Conservation (phyloP, 1,140 invertebrate genomes). For the Penaeus japonicus region DNA sequence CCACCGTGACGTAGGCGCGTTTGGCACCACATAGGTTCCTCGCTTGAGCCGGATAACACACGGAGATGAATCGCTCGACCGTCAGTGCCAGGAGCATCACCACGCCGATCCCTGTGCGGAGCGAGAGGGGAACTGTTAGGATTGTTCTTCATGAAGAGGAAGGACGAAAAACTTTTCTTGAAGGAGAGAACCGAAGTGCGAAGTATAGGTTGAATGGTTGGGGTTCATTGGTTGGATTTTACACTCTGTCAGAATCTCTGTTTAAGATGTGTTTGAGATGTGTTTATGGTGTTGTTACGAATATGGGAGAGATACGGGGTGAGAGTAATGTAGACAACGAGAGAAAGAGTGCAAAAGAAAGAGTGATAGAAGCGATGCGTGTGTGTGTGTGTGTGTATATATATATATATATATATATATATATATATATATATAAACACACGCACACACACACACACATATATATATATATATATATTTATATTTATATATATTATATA, state of each 20-base stretch:
- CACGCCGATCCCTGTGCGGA: constrained; percentile 72
- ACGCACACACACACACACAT: too few species aligned
- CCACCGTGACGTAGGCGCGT: constrained; percentile 70
- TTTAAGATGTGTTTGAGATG: too few species aligned
- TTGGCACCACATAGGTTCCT: constrained; percentile 70
- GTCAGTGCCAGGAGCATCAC: constrained; percentile 82
- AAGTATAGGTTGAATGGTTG: not conserved
- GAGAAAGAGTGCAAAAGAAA: not conserved
- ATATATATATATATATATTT: too few species aligned
- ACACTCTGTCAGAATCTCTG: too few species aligned
- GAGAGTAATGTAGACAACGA: not conserved
- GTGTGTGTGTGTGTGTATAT: not conserved
- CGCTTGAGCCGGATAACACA: constrained; percentile 75
- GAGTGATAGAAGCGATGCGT: not conserved
- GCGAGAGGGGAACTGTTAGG: not conserved
- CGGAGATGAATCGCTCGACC: constrained; percentile 80
- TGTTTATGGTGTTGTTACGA: too few species aligned
- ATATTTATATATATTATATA: not conserved
- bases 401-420: not conserved
- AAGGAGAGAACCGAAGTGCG: not conserved
- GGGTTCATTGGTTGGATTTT: not conserved
- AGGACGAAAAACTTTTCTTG: not conserved
- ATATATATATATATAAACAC: not conserved
- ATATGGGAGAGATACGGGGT: not conserved
- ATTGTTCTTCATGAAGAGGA: not conserved